Evolutionary conservation across 35 echinoderm and acorn worm genomes (phyloP), one percentile per base, ranked within the genome.

Genomic region (Holothuria glaberrima): DNA sequence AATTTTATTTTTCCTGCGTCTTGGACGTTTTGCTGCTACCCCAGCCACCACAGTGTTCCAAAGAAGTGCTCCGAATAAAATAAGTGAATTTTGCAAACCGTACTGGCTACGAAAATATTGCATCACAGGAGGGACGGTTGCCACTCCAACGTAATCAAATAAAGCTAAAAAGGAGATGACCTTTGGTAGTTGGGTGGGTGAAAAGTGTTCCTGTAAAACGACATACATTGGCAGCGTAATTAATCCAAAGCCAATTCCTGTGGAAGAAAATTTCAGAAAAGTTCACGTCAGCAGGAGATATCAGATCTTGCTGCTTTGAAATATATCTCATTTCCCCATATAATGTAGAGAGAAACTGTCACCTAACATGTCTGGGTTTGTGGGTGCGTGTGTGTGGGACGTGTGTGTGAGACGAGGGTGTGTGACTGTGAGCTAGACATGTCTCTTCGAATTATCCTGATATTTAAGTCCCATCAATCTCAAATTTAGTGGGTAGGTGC

Each of bases 141-240:
- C 74, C 18, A 78, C 74, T 12, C 74, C 74, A 45, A 78, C 29
- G 9, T 48, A 78, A 78, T 78, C 74, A 78, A 78, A 78, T 48
- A 78, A n/a, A 24, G 27, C 20, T 48, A 48, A n/a, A 9, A 78
- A 46, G 1, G 74, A 45, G 0, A 78, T 78, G 22, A 78, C 74
- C 50, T 54, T 46, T 22, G 74, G 41, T 28, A 78, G 41, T 21
- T 38, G 20, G 22, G 22, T 17, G 36, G 41, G 41, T 38, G 25
- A 38, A 78, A 78, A 78, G 27, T 78, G 36, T 21, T 19, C 20
- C 44, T 28, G 41, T 48, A 78, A 28, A 48, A 78, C 74, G 18
- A 78, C 17, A 48, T 25, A 78, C 41, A 38, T 25, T 20, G 74
- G 24, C 13, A 78, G 41, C 4, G 20, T 48, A 0, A 48, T 9